Base-by-base conservation (phyloP, 2,888 invertebrate genomes). In the Drosophila lutescens region DNA sequence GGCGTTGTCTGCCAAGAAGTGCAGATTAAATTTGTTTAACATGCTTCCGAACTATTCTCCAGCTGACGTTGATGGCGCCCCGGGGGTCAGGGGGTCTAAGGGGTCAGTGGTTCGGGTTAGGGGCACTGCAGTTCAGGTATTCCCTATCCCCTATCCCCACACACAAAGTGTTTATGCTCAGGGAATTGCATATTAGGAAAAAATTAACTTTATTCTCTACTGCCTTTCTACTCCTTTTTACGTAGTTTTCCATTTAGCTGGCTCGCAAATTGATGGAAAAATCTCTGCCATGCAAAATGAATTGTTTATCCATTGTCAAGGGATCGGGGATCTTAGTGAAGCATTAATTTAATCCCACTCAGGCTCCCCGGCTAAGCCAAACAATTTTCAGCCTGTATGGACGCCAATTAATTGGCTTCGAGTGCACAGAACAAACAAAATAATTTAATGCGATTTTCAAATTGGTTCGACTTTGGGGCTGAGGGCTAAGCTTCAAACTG, bases 11-110 rank as follows among this genome's bases (percentile, higher is more conserved):
- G 77, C 68, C 69, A 79, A 88, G 88, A 88, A 85, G 85, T 84
- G 89, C 85, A 85, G 89, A 85, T 85, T 85, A 88, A 85, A 85
- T 85, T 85, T 85, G 85, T 79, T 85, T 81, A 85, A 88, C 89
- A 88, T 86, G 85, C 85, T 88, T 88, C 76, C 72, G 73, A 47
- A 54, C 77, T 71, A 41, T 63, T 56, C 34, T 66, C 62, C 58
- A 53, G 76, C 60, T 86, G 84, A 76, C 80, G 83, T 69, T 54
- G 65, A 65, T 65, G 65, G 44, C 30, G 66, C 38, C 65, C 53
- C 7, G 20, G 26, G 26, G 60, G 7, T 44, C 34, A 46, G 56
- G 36, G 26, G 26, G 26, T 26, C 26, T 5, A 26, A 26, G 26
- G 26, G 56, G 56, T 46, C 46, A 46, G 56, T n/a, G 6, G 47